Percentiles rank a stretch among this genome's conserved stretches.
Evolutionary conservation across 1,140 invertebrate species (phyloP).

Genomic region (Delia radicum): DNA sequence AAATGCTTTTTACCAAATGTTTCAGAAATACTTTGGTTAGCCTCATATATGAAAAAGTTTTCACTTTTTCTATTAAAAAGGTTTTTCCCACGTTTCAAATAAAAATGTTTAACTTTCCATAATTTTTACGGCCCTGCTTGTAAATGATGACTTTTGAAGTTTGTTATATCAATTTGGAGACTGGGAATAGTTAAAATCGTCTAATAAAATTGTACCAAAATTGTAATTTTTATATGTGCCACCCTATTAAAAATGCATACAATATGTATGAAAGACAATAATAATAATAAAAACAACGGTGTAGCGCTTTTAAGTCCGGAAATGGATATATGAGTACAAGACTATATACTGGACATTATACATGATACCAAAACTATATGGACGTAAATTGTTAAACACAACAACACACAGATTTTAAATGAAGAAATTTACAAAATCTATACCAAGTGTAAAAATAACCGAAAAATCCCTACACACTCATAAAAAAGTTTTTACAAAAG

Average conservation of each 20-base stretch:
- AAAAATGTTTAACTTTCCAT: too few relatives aligned
- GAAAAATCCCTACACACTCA: neutral
- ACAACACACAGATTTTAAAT: neutral
- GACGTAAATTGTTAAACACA: neutral
- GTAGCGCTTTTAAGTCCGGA: conserved; percentile 8
- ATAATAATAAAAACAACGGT: neutral
- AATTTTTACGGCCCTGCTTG: too few relatives aligned
- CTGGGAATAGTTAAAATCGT: too few relatives aligned
- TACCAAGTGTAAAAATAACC: neutral
- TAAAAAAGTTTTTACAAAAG: neutral
- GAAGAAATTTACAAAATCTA: neutral
- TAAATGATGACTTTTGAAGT: too few relatives aligned
- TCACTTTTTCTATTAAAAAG: too few relatives aligned
- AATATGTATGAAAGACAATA: neutral
- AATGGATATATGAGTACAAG: neutral
- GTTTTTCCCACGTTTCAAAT: too few relatives aligned
- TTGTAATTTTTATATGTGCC: too few relatives aligned
- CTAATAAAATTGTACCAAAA: too few relatives aligned
- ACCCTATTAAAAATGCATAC: neutral
- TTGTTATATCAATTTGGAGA: too few relatives aligned
- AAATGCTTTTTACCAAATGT: too few relatives aligned
- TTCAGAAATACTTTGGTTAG: too few relatives aligned
- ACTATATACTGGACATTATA: neutral
- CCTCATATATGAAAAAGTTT: too few relatives aligned
- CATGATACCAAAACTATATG: neutral